Base-by-base conservation (phyloP, 2,888 invertebrate genomes). In the Mesorhabditis belari region DNA sequence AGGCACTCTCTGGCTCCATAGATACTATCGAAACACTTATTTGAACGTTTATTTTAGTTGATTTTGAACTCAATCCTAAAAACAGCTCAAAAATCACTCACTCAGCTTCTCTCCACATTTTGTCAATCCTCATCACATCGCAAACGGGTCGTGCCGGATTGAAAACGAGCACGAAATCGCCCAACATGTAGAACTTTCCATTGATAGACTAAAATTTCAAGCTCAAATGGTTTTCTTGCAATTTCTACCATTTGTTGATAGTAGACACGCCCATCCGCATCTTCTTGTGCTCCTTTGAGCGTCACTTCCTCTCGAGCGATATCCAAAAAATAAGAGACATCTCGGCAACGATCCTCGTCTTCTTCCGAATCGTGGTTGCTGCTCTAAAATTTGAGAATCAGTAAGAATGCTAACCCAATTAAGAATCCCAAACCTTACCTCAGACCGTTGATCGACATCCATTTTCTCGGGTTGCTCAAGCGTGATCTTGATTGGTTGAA, bases 111-210 rank as follows among this genome's bases (percentile, higher is more conserved):
- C 90, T 90, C 94, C 94, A 96, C 81, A 96, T 90, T 63, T 89
- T 88, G 81, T 95, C 92, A 69, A 96, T 89, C 82, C 94, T 90
- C 12, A 92, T 90, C 65, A 96, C 89, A 76, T 91, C 87, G 81
- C 93, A 92, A 82, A 90, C 88, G 55, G 91, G 91, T 19, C 89
- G 89, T 77, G 91, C 90, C 0, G 90, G 90, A 17, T 80, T 79
- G 63, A 91, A 91, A 17, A 95, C 91, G 80, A 94, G 93, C 51
- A 96, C 94, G 82, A 89, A 92, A 83, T 98, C 95, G 0, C 96
- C 84, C 79, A 84, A 69, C 74, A 83, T 83, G 66, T 82, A 82
- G 63, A 81, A 78, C n/a, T 61, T 57, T 4, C 70, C 71, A 25
- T 60, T 60, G 6, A 56, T 27, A 4, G 63, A 58, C 3, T 58